These are phyloP conservation scores for Cetoscarus ocellatus DNA, from an alignment of 2,797 vertebrate genomes.

Conservation along the genomic window DNA sequence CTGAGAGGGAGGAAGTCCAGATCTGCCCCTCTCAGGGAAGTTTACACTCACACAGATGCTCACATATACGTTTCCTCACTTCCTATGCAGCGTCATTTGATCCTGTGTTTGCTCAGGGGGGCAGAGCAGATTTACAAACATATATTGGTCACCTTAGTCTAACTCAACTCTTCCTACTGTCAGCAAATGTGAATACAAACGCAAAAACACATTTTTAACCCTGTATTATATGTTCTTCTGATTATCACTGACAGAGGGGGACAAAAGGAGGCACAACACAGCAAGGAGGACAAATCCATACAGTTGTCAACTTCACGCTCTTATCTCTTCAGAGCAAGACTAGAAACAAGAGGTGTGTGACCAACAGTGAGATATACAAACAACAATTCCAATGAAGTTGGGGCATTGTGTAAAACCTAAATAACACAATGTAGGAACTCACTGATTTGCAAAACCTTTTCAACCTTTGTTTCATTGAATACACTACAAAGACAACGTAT, in stretches of 20 bases:
- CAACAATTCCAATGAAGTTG: no score
- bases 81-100: constrained; percentile 63
- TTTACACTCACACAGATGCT: constrained; percentile 24
- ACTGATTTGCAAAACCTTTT: no score
- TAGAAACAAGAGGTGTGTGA: not conserved
- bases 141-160: not conserved
- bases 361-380: no score
- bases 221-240: not conserved
- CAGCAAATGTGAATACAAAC: not conserved
- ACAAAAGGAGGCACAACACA: not conserved
- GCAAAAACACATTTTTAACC: not conserved
- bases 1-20: constrained; percentile 46
- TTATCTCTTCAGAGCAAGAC: constrained; percentile 19
- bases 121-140: constrained; percentile 41
- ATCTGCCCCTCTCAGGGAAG: constrained; percentile 21
- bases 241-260: no score
- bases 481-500: no score
- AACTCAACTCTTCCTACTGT: constrained; percentile 1
- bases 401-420: no score
- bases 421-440: no score
- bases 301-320: not conserved
- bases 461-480: no score
- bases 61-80: constrained; percentile 41
- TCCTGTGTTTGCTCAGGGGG: constrained; percentile 35
- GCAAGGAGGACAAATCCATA: not conserved